These are phyloP conservation scores for Ondatra zibethicus DNA, from an alignment of 2,113 vertebrate species.

Conservation along the genomic window DNA sequence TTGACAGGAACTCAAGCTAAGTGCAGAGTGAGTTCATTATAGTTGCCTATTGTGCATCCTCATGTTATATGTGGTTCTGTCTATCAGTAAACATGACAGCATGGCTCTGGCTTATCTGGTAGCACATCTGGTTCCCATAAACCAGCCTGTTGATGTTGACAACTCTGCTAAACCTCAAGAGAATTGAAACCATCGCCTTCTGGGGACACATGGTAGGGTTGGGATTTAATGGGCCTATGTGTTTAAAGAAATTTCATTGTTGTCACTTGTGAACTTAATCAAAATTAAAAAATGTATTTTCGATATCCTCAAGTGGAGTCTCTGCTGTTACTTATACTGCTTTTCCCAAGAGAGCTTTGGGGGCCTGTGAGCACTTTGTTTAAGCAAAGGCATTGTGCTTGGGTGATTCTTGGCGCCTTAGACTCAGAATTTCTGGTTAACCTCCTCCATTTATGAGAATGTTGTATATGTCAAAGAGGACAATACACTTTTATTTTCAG, in stretches of 20 bases:
- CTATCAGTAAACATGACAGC: background rate
- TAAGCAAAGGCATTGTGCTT: background rate
- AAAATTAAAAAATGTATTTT: conserved; percentile 60
- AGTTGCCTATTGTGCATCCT: conserved; percentile 5
- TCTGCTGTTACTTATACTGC: background rate
- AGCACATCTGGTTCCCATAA: background rate
- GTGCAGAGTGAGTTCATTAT: conserved; percentile 26
- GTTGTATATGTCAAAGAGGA: background rate
- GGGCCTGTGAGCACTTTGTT: background rate
- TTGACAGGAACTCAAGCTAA: conserved; percentile 63
- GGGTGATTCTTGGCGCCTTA: background rate
- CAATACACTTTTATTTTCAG: background rate
- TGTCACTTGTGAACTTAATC: conserved; percentile 45
- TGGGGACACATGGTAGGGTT: background rate
- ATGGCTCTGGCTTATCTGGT: conserved; percentile 47
- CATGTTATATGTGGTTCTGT: background rate
- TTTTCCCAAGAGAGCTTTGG: background rate
- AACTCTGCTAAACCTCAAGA: background rate
- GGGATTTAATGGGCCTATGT: background rate
- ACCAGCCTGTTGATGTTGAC: background rate
- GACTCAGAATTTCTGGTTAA: background rate
- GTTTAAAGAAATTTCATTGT: conserved; percentile 37
- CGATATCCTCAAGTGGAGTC: conserved; percentile 22
- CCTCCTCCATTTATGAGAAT: background rate
- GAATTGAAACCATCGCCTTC: background rate